Base-by-base conservation (phyloP, 2,797 vertebrate species). In the Limnodromus scolopaceus region DNA sequence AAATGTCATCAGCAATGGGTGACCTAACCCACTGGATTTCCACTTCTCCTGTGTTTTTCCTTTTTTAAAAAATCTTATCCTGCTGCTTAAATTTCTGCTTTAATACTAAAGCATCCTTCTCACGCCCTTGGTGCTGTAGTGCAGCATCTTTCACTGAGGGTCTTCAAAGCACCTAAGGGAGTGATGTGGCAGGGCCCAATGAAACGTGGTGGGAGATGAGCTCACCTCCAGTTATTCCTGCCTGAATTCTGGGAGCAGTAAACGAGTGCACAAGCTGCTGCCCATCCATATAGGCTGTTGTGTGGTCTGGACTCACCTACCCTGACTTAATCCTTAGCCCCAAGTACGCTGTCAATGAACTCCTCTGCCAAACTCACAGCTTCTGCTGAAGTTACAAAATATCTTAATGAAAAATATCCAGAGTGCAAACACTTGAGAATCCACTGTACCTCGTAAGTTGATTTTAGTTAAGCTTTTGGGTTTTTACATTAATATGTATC, bases 231-330 rank as follows among this genome's bases (percentile, higher is more conserved):
- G 41, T 15, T 32, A 16, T 39, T 61, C 70, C 74, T 79, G 58
- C 39, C 43, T 46, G 32, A 58, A 3, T 53, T 36, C 66, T 83
- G 28, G 61, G 32, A 41, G 74, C 65, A 27, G 16, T 16, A 32
- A 55, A 57, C 11, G 23, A 24, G n/a, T 2, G 4, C 18, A 13
- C 1, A 28, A 16, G 11, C 43, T 70, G 58, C 61, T 70, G 68
- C 45, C 58, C 28, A 43, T 15, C 46, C 20, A 1, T 1, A 1
- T 1, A 6, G 36, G n/a, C 10, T 7, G 13, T 46, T n/a, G 28
- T 19, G n/a, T 11, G 14, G 27, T 34, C 71, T 48, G 23, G 32
- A 16, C 17, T 83, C 57, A 13, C 24, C 57, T 15, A 1, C 19
- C 7, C 39, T 45, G 49, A 19, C 48, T 43, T 49, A 38, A 3